Evolutionary conservation across 1,140 invertebrate species (phyloP), one percentile per base, ranked within the genome.

Genomic region (Drosophila nigrodunni): DNA sequence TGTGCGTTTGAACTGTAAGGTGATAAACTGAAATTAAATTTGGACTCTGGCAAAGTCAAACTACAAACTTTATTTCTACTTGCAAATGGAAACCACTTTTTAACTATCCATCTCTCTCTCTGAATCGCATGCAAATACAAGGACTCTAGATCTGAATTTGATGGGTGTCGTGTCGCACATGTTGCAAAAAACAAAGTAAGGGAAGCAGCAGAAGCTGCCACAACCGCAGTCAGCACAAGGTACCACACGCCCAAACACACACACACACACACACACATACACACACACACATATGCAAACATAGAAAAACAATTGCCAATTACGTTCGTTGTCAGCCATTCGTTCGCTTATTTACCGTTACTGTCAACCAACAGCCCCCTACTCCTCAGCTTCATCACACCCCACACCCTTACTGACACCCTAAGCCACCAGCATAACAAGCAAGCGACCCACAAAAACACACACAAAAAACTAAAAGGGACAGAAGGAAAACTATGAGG

Each of bases 221-320:
- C 74, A 74, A 25, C 37, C 54, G 34, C 35, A 43, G 37, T 11
- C 78, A 67, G 30, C 13, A 60, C 68, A 80, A 81, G 78, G 75
- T 82, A 85, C n/a, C 62, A 30, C 52, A 52, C 47, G 37, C 52
- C 35, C 43, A 66, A n/a, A 55, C n/a, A 55, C 34, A 59, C 35
- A 68, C 18, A 39, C 7, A 49, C 41, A 66, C 13, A 35, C 52
- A 71, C 44, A n/a, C n/a, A n/a, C n/a, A n/a, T n/a, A n/a, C n/a
- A 55, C n/a, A 55, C 34, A 59, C 35, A 68, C 18, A 39, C 7
- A 49, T 34, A 72, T 41, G 74, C 57, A 69, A 73, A 82, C 88
- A 80, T 65, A 80, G 85, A 83, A 85, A 89, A 89, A 89, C 85
- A 89, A 89, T 89, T 89, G 85, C 85, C 85, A 89, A 89, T 89